phyloP scores from a whole-genome alignment of 2,888 invertebrate species.

The Ypsolopha scabrella region DNA sequence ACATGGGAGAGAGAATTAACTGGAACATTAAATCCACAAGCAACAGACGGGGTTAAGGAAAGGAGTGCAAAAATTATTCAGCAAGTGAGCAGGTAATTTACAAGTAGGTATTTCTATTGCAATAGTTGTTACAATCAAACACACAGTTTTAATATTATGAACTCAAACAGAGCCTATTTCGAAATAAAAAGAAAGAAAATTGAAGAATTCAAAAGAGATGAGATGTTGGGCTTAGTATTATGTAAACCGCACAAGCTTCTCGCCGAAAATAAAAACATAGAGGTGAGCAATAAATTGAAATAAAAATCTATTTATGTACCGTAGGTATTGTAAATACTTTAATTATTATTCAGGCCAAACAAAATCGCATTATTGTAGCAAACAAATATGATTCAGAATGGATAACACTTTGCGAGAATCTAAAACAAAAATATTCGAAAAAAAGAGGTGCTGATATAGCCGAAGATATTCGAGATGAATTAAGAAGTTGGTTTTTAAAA shows the following conservation, averaged over 20 bases:
- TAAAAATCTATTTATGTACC: no score
- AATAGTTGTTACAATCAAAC: no score
- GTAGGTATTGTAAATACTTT: no score
- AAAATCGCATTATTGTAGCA: no score
- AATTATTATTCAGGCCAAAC: no score
- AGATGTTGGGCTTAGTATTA: slow-evolving; percentile 26
- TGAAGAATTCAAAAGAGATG: slow-evolving; percentile 26
- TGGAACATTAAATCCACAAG: slow-evolving; percentile 25
- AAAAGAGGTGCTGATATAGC: slow-evolving; percentile 20
- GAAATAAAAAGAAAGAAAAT: slow-evolving; percentile 31
- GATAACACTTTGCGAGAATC: slow-evolving; percentile 15
- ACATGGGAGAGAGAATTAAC: slow-evolving; percentile 36
- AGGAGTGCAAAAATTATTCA: slow-evolving; percentile 35
- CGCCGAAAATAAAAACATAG: slow-evolving; percentile 13
- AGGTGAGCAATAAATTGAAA: slow-evolving; percentile 17
- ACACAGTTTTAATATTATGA: no score
- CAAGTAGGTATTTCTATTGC: no score
- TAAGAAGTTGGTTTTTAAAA: slow-evolving; percentile 41
- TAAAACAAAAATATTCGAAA: slow-evolving; percentile 23
- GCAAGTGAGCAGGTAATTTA: slow-evolving; percentile 31
- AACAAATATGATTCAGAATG: slow-evolving; percentile 23
- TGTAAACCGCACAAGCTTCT: slow-evolving; percentile 15
- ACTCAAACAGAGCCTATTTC: slow-evolving; percentile 30
- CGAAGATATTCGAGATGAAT: slow-evolving; percentile 35
- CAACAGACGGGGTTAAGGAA: slow-evolving; percentile 24